phyloP scores from a whole-genome alignment of 64 coral and sea anemone species.

The Porites lutea region DNA sequence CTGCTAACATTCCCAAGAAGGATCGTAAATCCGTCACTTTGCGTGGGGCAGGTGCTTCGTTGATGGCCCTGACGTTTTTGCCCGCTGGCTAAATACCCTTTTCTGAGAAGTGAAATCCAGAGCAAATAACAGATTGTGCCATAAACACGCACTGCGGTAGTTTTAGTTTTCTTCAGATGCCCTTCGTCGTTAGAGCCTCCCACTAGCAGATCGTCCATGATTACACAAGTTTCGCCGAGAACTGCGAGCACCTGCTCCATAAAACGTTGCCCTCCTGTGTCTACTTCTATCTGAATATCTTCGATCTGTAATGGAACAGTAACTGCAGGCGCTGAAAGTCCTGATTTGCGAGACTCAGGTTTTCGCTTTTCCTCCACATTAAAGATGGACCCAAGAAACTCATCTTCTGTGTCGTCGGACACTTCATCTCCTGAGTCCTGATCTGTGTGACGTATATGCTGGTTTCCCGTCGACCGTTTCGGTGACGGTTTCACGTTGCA shows the following conservation, averaged over 20 bases:
- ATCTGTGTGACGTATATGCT: neutral
- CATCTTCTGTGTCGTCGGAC: neutral
- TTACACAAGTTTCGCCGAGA: too few relatives aligned
- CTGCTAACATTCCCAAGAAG: conserved; percentile 14
- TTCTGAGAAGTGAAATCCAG: neutral
- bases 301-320: conserved; percentile 46
- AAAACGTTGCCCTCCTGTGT: too few relatives aligned
- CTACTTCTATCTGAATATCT: conserved; percentile 17
- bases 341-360: neutral
- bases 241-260: too few relatives aligned
- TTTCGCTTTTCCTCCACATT: neutral
- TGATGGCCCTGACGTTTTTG: conserved; percentile 41
- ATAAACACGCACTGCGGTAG: conserved; percentile 1
- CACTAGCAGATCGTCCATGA: neutral
- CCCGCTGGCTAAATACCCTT: conserved; percentile 18
- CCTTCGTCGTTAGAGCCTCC: neutral
- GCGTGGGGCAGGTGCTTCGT: neutral
- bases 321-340: neutral
- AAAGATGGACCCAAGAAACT: neutral
- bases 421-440: neutral
- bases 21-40: conserved; percentile 27
- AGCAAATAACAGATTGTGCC: conserved; percentile 23
- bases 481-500: neutral
- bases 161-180: conserved; percentile 30
- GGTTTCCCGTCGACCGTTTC: neutral